Conservation (phyloP, 2,797 vertebrate genomes). For the Sciurus vulgaris region DNA sequence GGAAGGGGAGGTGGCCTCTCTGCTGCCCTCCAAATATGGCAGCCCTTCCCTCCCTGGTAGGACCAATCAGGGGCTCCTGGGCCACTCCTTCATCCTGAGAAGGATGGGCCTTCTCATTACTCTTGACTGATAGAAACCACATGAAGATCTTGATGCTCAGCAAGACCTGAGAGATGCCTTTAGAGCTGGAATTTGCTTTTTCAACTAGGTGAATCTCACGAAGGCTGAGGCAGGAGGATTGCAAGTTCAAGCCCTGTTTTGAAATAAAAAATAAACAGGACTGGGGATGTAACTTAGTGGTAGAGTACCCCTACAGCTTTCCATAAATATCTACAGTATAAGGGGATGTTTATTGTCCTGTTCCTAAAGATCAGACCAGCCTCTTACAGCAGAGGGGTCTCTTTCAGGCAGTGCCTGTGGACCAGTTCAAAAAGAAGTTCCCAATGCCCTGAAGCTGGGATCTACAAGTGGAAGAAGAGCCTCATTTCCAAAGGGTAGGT, state of each 20-base stretch:
- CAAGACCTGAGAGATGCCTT: conserved; percentile 4
- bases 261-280: too few relatives aligned
- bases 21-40: conserved; percentile 69
- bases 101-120: neutral
- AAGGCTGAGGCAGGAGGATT: too few relatives aligned
- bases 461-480: neutral
- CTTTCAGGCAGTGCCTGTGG: neutral
- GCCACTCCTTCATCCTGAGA: conserved; percentile 59
- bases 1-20: conserved; percentile 54
- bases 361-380: neutral
- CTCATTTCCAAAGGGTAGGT: neutral
- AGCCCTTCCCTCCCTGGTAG: neutral
- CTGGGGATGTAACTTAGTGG: too few relatives aligned
- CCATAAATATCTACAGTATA: neutral
- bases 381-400: neutral
- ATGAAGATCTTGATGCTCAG: conserved; percentile 51
- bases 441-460: too few relatives aligned
- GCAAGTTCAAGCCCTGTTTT: too few relatives aligned
- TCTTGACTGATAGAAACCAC: neutral
- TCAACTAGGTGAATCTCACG: too few relatives aligned
- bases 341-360: neutral
- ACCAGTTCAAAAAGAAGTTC: neutral
- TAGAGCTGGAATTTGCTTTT: neutral
- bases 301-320: too few relatives aligned
- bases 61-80: conserved; percentile 65